phyloP scores from a whole-genome alignment of 2,113 vertebrate genomes.

The Scopus umbretta region DNA sequence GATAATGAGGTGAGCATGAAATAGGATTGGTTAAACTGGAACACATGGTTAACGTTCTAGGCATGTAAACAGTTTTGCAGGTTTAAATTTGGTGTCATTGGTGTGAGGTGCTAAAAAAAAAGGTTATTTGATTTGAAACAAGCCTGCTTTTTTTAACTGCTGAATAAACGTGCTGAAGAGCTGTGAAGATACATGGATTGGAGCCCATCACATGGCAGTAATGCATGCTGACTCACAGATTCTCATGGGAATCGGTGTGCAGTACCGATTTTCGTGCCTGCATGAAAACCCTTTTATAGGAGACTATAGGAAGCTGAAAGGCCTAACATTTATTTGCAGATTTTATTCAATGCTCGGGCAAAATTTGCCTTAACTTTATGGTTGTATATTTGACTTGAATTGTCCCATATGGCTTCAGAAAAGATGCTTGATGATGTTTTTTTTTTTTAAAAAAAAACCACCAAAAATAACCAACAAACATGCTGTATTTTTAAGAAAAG shows the following conservation, averaged over 20 bases:
- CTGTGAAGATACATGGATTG: background rate
- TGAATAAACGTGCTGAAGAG: background rate
- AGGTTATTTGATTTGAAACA: background rate
- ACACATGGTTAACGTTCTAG: background rate
- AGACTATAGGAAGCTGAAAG: background rate
- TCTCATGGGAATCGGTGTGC: background rate
- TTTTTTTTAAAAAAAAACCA: too few relatives aligned
- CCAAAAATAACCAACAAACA: too few relatives aligned
- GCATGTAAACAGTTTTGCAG: background rate
- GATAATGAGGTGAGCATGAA: constrained; percentile 59
- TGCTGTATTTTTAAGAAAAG: background rate
- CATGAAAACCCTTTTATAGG: background rate
- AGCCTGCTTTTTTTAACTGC: background rate
- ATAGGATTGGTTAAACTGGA: background rate
- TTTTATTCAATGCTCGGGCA: background rate
- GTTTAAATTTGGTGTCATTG: background rate
- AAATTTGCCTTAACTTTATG: background rate
- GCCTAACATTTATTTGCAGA: background rate
- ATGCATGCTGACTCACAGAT: background rate
- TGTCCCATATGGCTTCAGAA: background rate
- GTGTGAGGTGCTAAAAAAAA: background rate
- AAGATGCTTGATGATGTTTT: background rate
- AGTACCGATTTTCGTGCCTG: background rate
- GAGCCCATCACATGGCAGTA: background rate
- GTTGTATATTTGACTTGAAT: background rate